Evolutionary conservation across 2,797 vertebrate genomes (phyloP).

Genomic region (Iguana delicatissima): DNA sequence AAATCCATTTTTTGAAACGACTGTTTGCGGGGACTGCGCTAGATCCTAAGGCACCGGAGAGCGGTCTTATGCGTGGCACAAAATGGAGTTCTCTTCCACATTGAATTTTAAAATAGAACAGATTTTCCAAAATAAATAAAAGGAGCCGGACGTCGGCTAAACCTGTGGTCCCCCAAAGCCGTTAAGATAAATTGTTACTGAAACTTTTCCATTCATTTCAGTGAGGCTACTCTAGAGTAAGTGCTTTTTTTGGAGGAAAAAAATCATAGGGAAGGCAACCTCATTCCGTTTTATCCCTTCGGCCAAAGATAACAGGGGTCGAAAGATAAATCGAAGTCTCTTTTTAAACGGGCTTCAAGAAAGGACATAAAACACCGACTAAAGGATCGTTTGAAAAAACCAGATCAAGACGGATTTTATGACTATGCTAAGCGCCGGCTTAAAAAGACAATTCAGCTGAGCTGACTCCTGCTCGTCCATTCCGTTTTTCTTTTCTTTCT

Average conservation of each 20-base stretch:
- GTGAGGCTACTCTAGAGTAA: neutral
- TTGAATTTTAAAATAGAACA: neutral
- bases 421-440: neutral
- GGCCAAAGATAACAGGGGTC: too few relatives aligned
- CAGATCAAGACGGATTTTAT: neutral
- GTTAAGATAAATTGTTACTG: neutral
- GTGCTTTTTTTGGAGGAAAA: neutral
- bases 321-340: constrained; percentile 70
- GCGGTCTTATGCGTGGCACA: too few relatives aligned
- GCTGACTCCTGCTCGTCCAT: neutral
- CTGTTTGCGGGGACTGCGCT: too few relatives aligned
- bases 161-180: neutral
- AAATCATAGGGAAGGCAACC: too few relatives aligned
- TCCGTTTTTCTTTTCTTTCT: constrained; percentile 6
- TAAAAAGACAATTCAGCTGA: constrained; percentile 24
- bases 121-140: neutral
- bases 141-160: too few relatives aligned
- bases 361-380: constrained; percentile 11
- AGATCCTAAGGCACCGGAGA: neutral
- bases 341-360: constrained; percentile 29
- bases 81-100: neutral
- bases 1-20: too few relatives aligned
- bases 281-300: neutral
- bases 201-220: neutral
- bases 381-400: constrained; percentile 48